A percentile compares a stretch with the other conserved stretches of the same genome.
Conservation (phyloP, 2,888 invertebrate species). For the Abscondita cerata region DNA sequence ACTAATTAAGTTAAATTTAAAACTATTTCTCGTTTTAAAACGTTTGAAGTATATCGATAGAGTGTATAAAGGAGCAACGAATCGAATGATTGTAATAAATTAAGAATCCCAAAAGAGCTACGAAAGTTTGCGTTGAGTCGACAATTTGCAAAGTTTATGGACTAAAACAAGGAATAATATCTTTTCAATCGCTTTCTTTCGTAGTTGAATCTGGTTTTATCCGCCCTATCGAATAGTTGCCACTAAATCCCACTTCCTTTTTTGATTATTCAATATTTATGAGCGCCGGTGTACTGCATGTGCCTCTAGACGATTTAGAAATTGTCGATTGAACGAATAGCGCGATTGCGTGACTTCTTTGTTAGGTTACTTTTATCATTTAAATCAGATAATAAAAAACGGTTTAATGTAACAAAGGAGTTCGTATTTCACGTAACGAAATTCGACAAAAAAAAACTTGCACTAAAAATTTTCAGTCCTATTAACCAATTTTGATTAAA, state of each 20-base stretch:
- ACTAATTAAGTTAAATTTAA: no score
- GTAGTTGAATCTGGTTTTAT: conserved; percentile 2
- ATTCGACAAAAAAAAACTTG: neutral
- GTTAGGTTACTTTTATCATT: conserved; percentile 40
- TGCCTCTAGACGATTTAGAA: conserved; percentile 32
- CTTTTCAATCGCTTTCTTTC: conserved; percentile 10
- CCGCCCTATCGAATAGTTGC: neutral
- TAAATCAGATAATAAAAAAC: conserved; percentile 41
- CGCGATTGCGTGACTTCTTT: conserved; percentile 40
- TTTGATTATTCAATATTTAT: conserved; percentile 27
- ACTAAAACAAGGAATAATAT: conserved; percentile 18
- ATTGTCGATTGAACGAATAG: conserved; percentile 39
- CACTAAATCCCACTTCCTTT: neutral
- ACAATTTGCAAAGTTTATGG: conserved; percentile 37
- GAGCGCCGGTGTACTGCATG: conserved; percentile 19
- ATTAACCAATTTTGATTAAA: conserved; percentile 7
- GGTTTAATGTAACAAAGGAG: conserved; percentile 27
- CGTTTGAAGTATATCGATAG: no score
- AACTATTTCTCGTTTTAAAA: no score
- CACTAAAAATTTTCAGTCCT: neutral
- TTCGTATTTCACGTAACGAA: neutral
- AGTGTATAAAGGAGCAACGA: conserved; percentile 5
- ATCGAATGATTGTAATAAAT: conserved; percentile 32
- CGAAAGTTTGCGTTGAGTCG: conserved; percentile 36
- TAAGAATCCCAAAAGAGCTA: conserved; percentile 31